Conservation (phyloP, 2,113 vertebrate genomes). For the Ibidorhyncha struthersii region DNA sequence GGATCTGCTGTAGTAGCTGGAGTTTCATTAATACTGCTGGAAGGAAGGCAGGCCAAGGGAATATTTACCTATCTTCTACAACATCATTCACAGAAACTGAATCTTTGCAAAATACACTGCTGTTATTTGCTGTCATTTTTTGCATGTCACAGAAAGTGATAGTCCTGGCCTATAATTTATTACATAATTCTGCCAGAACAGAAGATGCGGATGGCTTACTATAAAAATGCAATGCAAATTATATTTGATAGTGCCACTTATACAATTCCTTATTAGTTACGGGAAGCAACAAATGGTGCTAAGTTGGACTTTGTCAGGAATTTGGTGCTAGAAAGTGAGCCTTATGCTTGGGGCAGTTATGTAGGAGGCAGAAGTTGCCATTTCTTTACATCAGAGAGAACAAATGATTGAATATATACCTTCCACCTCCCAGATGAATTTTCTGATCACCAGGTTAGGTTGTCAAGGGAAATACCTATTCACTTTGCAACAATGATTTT, state of each 20-base stretch:
- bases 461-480: neutral
- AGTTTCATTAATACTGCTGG: neutral
- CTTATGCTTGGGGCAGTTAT: neutral
- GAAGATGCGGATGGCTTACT: constrained; percentile 18
- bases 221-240: constrained; percentile 15
- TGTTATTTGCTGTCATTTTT: neutral
- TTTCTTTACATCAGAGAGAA: neutral
- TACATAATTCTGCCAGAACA: neutral
- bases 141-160: neutral
- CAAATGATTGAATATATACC: neutral
- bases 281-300: neutral
- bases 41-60: neutral
- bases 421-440: neutral
- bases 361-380: neutral
- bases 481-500: neutral
- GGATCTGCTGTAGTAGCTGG: neutral
- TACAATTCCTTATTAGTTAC: neutral
- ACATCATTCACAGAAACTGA: neutral
- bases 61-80: neutral
- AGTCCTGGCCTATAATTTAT: neutral
- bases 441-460: neutral
- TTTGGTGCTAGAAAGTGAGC: neutral
- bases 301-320: neutral
- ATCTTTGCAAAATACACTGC: neutral
- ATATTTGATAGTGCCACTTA: neutral